Percentiles rank a stretch among this genome's conserved stretches.
phyloP scores from a whole-genome alignment of 2,888 invertebrate genomes.

The Ferrisia virgata region DNA sequence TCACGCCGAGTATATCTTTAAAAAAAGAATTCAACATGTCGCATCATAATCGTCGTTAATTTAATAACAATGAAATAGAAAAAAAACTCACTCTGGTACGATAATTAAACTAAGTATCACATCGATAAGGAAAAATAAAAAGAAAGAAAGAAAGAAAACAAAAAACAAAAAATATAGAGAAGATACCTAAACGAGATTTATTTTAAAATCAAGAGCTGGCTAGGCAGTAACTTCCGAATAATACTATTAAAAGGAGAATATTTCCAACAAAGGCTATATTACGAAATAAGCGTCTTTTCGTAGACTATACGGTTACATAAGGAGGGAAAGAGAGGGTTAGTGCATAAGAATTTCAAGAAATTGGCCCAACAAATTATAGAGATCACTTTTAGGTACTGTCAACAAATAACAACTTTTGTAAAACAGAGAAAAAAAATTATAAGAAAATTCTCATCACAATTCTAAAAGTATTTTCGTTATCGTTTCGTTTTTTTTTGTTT shows the following conservation, averaged over 20 bases:
- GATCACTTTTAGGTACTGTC: not conserved
- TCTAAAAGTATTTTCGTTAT: not conserved
- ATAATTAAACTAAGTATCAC: slow-evolving; percentile 3
- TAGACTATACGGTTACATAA: not conserved
- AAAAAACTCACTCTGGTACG: not conserved
- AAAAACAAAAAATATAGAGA: not conserved
- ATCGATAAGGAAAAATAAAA: slow-evolving; percentile 1
- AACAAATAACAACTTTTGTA: not conserved
- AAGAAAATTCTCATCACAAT: too few relatives aligned
- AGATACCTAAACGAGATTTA: not conserved
- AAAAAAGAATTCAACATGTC: not conserved
- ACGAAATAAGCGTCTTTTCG: not conserved
- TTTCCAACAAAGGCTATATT: not conserved
- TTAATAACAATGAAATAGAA: not conserved
- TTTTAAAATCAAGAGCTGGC: not conserved
- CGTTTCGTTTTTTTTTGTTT: not conserved
- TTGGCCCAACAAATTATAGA: not conserved
- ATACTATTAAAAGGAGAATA: not conserved
- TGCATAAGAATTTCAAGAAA: not conserved
- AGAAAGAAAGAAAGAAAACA: not conserved
- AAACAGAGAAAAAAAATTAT: not conserved
- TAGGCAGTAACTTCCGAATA: not conserved
- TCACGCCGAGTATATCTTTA: not conserved
- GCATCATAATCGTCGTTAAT: not conserved
- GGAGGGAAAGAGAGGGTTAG: not conserved